Percentiles rank a stretch among this genome's conserved stretches.
Evolutionary conservation across 2,797 vertebrate species (phyloP).

Genomic region (Taenioides sp.): DNA sequence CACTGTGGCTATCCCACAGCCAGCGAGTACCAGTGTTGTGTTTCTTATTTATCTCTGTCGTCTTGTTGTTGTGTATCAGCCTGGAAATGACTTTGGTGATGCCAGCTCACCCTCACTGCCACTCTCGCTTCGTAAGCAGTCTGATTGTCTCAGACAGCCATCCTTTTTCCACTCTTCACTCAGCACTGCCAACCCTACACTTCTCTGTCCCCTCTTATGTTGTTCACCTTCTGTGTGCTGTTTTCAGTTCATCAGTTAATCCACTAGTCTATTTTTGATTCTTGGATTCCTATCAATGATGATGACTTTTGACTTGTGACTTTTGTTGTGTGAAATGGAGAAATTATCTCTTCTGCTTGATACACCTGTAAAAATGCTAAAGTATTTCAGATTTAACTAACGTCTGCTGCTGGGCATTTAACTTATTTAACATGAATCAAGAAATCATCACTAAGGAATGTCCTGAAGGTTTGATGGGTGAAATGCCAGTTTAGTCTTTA

Average conservation of each 20-base stretch:
- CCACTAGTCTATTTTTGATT: slow-evolving; percentile 27
- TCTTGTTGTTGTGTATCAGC: slow-evolving; percentile 72
- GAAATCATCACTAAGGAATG: neutral
- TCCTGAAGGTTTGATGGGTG: neutral
- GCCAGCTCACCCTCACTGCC: slow-evolving; percentile 88
- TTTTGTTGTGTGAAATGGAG: slow-evolving; percentile 5
- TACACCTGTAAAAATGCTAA: neutral
- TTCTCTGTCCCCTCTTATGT: slow-evolving; percentile 32
- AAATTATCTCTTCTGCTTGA: neutral
- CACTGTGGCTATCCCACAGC: slow-evolving; percentile 36
- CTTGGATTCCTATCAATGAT: slow-evolving; percentile 85
- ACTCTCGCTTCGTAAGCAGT: slow-evolving; percentile 80
- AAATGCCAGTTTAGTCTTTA: neutral
- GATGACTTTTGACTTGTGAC: slow-evolving; percentile 50
- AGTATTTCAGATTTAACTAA: neutral
- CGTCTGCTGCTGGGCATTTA: neutral
- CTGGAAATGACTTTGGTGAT: slow-evolving; percentile 89
- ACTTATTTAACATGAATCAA: neutral
- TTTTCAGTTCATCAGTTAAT: slow-evolving; percentile 72
- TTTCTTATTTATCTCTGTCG: slow-evolving; percentile 69
- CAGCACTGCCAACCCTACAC: slow-evolving; percentile 40
- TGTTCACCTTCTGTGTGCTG: slow-evolving; percentile 78
- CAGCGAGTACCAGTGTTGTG: slow-evolving; percentile 58
- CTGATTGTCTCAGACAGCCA: slow-evolving; percentile 71
- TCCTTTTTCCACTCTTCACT: slow-evolving; percentile 29